Conservation (phyloP, 2,797 vertebrate species). For the Eulemur mongoz region DNA sequence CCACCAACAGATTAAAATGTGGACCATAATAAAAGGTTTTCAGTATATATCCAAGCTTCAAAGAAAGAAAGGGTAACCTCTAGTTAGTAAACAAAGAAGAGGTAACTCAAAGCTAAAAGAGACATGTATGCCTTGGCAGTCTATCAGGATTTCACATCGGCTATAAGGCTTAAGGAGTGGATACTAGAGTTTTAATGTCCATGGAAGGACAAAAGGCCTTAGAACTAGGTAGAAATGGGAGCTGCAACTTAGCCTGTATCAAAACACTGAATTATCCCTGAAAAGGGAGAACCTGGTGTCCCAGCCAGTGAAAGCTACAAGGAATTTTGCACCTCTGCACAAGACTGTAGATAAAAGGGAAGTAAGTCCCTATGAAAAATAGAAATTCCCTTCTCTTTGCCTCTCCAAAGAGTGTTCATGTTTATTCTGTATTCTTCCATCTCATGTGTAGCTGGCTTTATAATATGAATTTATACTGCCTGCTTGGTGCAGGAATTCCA, state of each 20-base stretch:
- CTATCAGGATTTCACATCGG: not conserved
- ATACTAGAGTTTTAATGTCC: not conserved
- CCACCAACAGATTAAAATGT: not conserved
- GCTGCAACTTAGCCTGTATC: not conserved
- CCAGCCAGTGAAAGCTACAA: not conserved
- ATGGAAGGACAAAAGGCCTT: not conserved
- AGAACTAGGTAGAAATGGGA: not conserved
- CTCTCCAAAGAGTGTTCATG: not conserved
- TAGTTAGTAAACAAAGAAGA: not conserved
- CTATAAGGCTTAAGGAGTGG: not conserved
- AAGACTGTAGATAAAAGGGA: not conserved
- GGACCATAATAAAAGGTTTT: not conserved
- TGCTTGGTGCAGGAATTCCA: not conserved
- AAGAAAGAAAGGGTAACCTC: not conserved
- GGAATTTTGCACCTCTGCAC: constrained; percentile 6
- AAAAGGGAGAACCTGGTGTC: not conserved
- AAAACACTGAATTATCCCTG: not conserved
- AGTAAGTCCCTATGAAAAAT: not conserved
- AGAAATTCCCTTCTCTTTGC: not conserved
- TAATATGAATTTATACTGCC: not conserved
- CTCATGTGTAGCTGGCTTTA: not conserved
- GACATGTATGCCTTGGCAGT: not conserved
- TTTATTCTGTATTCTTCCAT: not conserved
- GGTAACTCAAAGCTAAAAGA: not conserved
- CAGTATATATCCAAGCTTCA: not conserved